Evolutionary conservation across 2,888 invertebrate species (phyloP), one percentile per base, ranked within the genome.

Genomic region (Drosophila mimetica): DNA sequence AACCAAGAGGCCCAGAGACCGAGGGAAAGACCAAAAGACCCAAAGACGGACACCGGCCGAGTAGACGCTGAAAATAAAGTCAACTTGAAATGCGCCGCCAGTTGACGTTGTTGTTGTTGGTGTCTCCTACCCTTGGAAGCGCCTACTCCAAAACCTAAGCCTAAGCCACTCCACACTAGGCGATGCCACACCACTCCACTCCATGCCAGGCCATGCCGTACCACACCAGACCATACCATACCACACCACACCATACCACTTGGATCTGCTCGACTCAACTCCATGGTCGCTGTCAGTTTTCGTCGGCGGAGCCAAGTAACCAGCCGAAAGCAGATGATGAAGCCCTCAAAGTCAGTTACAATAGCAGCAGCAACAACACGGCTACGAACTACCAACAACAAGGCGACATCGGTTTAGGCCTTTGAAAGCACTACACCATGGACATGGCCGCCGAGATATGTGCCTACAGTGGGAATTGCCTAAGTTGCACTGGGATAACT

Each of bases 341-440:
- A 90, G 90, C 90, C 90, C 89, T 89, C 90, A 90, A 90, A 90
- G 90, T 89, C 90, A 89, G 78, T 81, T 76, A 66, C 74, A 78
- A 65, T 60, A 69, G 46, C 55, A 69, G 46, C 55, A 54, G 18
- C 75, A 59, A 57, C 79, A 63, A 52, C 60, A 16, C 30, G 30
- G 11, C 25, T 30, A 30, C 11, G 30, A 58, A 41, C 52, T 11
- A 30, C 30, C 44, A 36, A 55, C 55, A 55, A 69, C 66, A 63
- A 82, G 79, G 75, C 66, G 60, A 77, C 86, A 86, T 83, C 89
- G 89, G 85, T 84, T 90, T 90, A 88, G 89, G 85, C 89, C 89
- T 90, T 90, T 90, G 87, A 90, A 84, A 82, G 79, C 71, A 65
- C 51, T 34, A 70, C 74, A 84, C 70, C 70, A 67, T 74, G 59